Evolutionary conservation across 1,140 invertebrate genomes (phyloP), one percentile per base, ranked within the genome.

Genomic region (Patella vulgata): DNA sequence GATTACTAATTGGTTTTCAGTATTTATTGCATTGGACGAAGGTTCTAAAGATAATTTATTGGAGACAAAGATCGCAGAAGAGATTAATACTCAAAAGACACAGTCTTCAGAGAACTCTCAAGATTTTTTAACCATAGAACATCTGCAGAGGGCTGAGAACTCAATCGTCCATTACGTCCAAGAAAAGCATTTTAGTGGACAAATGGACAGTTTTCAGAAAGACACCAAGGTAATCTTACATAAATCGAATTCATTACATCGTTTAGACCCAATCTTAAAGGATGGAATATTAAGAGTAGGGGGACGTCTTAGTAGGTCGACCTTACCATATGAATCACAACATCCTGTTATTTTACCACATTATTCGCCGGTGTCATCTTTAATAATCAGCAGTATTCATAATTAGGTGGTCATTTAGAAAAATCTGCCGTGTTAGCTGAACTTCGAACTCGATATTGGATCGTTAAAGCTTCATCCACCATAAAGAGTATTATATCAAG

Each of bases 331-430:
- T n/a, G 40, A 59, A 11, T 40, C 11, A 8, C 66, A 66, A 42
- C 54, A 66, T 56, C 68, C 63, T n/a, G 33, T 59, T 23, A 58
- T 70, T 46, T 44, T 70, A 27, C 63, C 58, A 19, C 60, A 62
- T 33, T 17, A 47, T 11, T 27, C 54, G 30, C 59, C 50, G 12
- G 43, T 70, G 4, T 40, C 51, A 21, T 28, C 28, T 1, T 40
- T 66, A 43, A 59, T 66, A n/a, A 14, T 70, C 3, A 14, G 46
- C 33, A 21, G 66, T 6, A 56, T 51, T 19, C 68, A 66, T 28
- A 5, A 6, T n/a, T 19, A 28, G 17, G 36, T 25, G 21, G 46
- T 17, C 64, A 70, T 23, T 46, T 21, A 39, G 64, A 53, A 27
- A 56, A 50, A 53, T 58, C 63, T 36, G 42, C 59, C 39, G 33